Percentiles rank a stretch among this genome's conserved stretches.
Conservation (phyloP, 2,888 invertebrate species). For the Colletes collaris region DNA sequence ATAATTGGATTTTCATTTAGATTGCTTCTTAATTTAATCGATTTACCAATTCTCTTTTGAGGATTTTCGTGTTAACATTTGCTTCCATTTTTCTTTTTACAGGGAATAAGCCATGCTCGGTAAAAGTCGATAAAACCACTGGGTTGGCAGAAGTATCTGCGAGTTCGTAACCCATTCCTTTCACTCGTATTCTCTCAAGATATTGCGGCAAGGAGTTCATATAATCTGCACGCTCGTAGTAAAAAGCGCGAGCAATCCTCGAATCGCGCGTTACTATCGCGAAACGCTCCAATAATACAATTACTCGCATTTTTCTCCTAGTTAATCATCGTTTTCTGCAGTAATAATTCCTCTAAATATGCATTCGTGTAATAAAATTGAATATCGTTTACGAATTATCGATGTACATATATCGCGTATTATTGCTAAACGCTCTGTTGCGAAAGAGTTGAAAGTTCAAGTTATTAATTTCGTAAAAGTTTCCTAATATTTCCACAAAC, state of each 20-base stretch:
- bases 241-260: slow-evolving; percentile 55
- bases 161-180: slow-evolving; percentile 68
- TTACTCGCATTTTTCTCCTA: not conserved
- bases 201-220: slow-evolving; percentile 66
- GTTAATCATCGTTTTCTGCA: not conserved
- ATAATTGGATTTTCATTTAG: no score
- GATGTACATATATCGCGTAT: no score
- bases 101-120: not conserved
- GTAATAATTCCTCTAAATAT: not conserved
- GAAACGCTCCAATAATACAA: slow-evolving; percentile 30
- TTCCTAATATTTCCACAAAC: not conserved
- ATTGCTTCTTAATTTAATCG: no score
- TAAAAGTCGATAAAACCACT: slow-evolving; percentile 20
- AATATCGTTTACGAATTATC: not conserved
- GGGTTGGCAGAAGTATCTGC: slow-evolving; percentile 40
- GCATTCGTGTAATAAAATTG: not conserved
- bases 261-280: slow-evolving; percentile 37
- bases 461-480: not conserved
- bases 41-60: no score
- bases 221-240: slow-evolving; percentile 52
- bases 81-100: no score
- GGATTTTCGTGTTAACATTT: no score
- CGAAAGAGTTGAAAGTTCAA: no score
- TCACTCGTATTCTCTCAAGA: slow-evolving; percentile 74
- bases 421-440: no score